A percentile compares a stretch with the other conserved stretches of the same genome.
Conservation (phyloP, 2,888 invertebrate species). For the Zaprionus obscuricornis region DNA sequence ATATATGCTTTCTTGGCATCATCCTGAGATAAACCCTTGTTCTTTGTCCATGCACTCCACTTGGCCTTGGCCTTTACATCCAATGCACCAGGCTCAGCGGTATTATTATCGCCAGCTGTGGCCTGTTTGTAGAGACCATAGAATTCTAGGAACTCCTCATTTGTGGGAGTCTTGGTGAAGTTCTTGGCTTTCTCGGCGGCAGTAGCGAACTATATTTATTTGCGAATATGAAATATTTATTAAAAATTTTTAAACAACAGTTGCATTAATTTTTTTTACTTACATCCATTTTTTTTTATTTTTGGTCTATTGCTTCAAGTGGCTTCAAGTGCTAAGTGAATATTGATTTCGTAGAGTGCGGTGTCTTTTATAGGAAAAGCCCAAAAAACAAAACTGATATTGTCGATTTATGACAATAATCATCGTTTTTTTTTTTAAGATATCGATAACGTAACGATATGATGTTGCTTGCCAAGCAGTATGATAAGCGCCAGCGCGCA, state of each 20-base stretch:
- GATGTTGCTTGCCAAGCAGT: background rate
- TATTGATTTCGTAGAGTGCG: conserved; percentile 11
- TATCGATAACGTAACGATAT: conserved; percentile 21
- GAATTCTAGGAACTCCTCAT: conserved; percentile 91
- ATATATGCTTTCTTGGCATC: conserved; percentile 93
- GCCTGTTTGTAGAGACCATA: conserved; percentile 95
- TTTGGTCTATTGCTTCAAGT: conserved; percentile 26
- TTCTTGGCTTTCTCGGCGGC: conserved; percentile 90
- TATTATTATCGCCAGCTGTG: conserved; percentile 90
- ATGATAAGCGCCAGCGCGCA: conserved; percentile 31
- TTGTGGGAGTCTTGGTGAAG: conserved; percentile 90
- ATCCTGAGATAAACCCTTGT: conserved; percentile 91
- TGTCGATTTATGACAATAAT: conserved; percentile 33
- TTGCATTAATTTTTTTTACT: conserved; percentile 28
- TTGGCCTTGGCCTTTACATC: conserved; percentile 96
- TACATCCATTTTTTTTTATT: conserved; percentile 56
- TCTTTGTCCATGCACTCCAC: conserved; percentile 95
- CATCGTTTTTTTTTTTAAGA: conserved; percentile 33
- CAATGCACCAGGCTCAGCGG: conserved; percentile 92
- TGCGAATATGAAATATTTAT: background rate
- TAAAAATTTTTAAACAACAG: background rate
- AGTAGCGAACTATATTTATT: conserved; percentile 86
- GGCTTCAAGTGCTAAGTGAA: conserved; percentile 30
- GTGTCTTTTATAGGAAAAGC: conserved; percentile 35
- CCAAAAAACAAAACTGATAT: conserved; percentile 43